Percentiles rank a stretch among this genome's conserved stretches.
These are phyloP conservation scores for Leucoraja erinaceus DNA, from an alignment of 2,113 vertebrate genomes.

Conservation along the genomic window DNA sequence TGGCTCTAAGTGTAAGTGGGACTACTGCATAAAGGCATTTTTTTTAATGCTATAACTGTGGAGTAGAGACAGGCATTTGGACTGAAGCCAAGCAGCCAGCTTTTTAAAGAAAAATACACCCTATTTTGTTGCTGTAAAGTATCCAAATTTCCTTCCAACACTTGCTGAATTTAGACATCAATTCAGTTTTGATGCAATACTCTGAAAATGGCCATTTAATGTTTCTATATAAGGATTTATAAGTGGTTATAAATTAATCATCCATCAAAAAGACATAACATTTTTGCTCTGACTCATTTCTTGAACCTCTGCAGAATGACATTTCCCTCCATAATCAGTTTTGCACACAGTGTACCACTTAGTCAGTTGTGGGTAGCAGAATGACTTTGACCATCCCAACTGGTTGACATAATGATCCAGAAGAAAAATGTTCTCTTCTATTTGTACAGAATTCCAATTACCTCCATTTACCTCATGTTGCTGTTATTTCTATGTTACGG, in stretches of 20 bases:
- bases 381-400: background rate
- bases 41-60: background rate
- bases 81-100: background rate
- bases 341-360: background rate
- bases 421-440: background rate
- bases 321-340: background rate
- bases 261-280: background rate
- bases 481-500: no score
- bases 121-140: no score
- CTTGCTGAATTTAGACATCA: no score
- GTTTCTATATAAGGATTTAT: background rate
- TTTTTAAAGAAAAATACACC: background rate
- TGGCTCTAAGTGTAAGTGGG: background rate
- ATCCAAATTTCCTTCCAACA: background rate
- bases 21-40: background rate
- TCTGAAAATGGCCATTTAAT: background rate
- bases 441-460: background rate
- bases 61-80: no score
- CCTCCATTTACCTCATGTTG: background rate
- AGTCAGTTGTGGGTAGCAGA: background rate
- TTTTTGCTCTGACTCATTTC: conserved; percentile 18
- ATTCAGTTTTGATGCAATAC: background rate
- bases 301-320: background rate
- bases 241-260: background rate
- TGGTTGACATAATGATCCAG: no score